Base-by-base conservation (phyloP, 2,797 vertebrate species). In the Apogon hyalosoma region DNA sequence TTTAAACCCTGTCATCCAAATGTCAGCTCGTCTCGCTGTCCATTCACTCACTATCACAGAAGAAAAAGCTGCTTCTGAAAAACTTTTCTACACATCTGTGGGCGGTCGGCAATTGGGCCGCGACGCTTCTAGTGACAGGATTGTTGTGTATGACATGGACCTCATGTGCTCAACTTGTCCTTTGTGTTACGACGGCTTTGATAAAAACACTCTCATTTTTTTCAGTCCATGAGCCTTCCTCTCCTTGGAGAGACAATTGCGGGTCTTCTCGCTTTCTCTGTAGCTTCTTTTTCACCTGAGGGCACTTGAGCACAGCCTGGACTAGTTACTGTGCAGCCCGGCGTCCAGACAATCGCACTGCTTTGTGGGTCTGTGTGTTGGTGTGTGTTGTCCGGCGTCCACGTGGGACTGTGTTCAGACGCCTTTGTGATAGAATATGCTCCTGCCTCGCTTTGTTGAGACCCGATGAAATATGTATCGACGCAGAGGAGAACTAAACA, bases 221-320 rank as follows among this genome's bases (percentile, higher is more conserved):
- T 51, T 61, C 47, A 40, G 64, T 69, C 46, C 48, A 73, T 47
- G 59, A 77, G 84, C 69, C 85, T 87, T 87, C 81, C 80, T 84
- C 69, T 93, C 90, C 87, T 88, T 85, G 65, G 87, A 90, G 91
- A 92, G 84, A 90, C 88, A 87, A 91, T 90, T 77, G 86, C 84
- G 80, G 75, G 52, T 65, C 80, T 77, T 85, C 70, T 87, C 31
- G 46, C 63, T 83, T 75, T 79, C 79, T 80, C 74, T 87, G 78
- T 60, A 83, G 75, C 73, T 70, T 82, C 77, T 83, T 79, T 85
- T 87, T 85, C 81, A 89, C 91, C 88, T 88, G 51, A 85, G 89
- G 91, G 90, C 86, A 85, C 76, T 62, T 52, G 55, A 21, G 40
- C 82, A 73, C 69, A 85, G 79, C 61, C 63, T 79, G 75, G 77